phyloP scores from a whole-genome alignment of 1,140 invertebrate genomes.

The Agrypnia vestita region DNA sequence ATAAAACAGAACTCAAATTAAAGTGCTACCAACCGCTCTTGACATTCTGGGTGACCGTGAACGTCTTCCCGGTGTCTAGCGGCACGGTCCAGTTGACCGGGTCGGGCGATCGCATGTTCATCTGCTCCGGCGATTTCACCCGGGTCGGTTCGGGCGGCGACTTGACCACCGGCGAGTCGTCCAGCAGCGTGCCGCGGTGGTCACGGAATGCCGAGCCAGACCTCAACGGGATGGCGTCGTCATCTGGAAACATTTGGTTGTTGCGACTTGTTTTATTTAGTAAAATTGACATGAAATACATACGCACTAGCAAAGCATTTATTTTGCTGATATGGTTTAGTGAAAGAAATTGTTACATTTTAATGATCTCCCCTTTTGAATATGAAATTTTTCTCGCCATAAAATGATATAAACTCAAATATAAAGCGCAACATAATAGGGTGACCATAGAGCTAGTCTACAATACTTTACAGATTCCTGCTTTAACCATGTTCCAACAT shows the following conservation, averaged over 20 bases:
- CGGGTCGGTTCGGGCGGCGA: conserved; percentile 92
- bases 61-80: conserved; percentile 92
- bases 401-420: too few relatives aligned
- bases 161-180: conserved; percentile 81
- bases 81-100: conserved; percentile 96
- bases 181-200: conserved; percentile 67
- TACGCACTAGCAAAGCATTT: too few relatives aligned
- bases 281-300: too few relatives aligned
- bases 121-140: conserved; percentile 94
- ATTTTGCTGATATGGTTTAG: too few relatives aligned
- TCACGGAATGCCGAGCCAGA: conserved; percentile 71
- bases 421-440: too few relatives aligned
- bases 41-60: conserved; percentile 93
- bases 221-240: conserved; percentile 68
- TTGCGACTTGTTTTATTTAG: background rate
- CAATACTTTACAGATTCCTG: too few relatives aligned
- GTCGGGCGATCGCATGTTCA: conserved; percentile 91
- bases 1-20: too few relatives aligned
- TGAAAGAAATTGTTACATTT: too few relatives aligned
- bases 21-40: conserved; percentile 78
- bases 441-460: too few relatives aligned
- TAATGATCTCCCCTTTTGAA: too few relatives aligned
- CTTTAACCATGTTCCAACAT: too few relatives aligned
- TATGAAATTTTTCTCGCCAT: too few relatives aligned
- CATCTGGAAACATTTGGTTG: conserved; percentile 64